Conservation (phyloP, 2,888 invertebrate species). For the Ceriagrion tenellum region DNA sequence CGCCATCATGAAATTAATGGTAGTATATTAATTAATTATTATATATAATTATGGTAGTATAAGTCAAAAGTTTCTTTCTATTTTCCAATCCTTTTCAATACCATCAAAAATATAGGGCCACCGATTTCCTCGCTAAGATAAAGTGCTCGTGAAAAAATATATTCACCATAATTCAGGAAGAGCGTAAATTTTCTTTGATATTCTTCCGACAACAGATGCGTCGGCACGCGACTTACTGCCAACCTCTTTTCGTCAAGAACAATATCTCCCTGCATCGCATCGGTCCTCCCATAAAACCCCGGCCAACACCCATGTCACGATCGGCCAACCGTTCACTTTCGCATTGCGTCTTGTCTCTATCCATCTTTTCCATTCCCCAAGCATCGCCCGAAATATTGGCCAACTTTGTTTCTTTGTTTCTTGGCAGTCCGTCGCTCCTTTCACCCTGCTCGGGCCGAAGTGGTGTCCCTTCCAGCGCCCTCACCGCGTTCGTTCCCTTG, state of each 20-base stretch:
- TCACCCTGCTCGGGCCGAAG: not conserved
- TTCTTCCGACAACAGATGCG: not conserved
- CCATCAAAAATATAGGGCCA: not conserved
- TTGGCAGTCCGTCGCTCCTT: not conserved
- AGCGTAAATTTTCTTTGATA: not conserved
- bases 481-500: not conserved
- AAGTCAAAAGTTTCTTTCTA: not conserved
- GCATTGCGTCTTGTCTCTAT: not conserved
- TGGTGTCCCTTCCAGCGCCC: not conserved
- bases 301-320: not conserved
- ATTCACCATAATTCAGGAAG: not conserved
- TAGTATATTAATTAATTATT: no score
- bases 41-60: no score
- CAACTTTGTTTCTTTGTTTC: not conserved
- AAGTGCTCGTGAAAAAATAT: not conserved
- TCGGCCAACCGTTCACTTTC: not conserved
- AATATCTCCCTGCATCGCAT: not conserved
- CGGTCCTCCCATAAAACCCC: not conserved
- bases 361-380: not conserved
- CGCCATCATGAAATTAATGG: no score
- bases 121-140: not conserved
- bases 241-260: not conserved
- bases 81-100: not conserved
- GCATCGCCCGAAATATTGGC: not conserved
- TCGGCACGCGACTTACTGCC: not conserved